Evolutionary conservation across 2,113 vertebrate genomes (phyloP), one percentile per base, ranked within the genome.

Genomic region (Tichodroma muraria): DNA sequence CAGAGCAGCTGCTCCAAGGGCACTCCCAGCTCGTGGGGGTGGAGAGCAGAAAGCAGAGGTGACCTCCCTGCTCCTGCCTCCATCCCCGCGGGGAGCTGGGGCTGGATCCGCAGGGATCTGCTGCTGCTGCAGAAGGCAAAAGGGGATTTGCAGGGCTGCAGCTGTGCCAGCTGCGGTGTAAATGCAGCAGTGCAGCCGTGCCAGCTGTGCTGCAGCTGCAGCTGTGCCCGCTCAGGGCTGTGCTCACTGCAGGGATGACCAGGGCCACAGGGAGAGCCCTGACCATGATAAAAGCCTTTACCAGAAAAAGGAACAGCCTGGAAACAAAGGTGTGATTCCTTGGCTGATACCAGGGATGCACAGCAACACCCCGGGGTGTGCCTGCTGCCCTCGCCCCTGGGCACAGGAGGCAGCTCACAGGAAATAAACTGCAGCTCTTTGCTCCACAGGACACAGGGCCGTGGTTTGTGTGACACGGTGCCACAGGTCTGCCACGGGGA

Each of bases 391-490:
- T 28, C 13, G 12, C 14, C 14, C 69, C 30, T 12, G 6, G 40
- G 35, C 12, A 85, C 52, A 28, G 53, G 54, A 69, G 38, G 57
- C 45, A 49, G 70, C 37, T 79, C 75, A 38, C 70, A 90, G 73
- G 93, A 69, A 90, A 38, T 24, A 11, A 49, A 66, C 9, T 17
- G 35, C 63, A 80, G 77, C 44, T 54, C 35, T 75, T 28, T 19
- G 10, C 40, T 35, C 30, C 1, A 0, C 50, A 40, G 61, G 35
- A 65, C 91, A 3, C 0, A 2, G 68, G 47, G 17, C 23, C 0
- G 0, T 6, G 64, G 49, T 33, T 31, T 53, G 52, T 53, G 93
- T 19, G 42, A 35, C 9, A 13, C 0, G 2, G 59, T 8, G 38
- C 22, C 6, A 37, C 53, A 49, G 69, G 76, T 23, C 53, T 31